These are phyloP conservation scores for Emydoidea blandingii DNA, from an alignment of 2,797 vertebrate genomes.

Conservation along the genomic window DNA sequence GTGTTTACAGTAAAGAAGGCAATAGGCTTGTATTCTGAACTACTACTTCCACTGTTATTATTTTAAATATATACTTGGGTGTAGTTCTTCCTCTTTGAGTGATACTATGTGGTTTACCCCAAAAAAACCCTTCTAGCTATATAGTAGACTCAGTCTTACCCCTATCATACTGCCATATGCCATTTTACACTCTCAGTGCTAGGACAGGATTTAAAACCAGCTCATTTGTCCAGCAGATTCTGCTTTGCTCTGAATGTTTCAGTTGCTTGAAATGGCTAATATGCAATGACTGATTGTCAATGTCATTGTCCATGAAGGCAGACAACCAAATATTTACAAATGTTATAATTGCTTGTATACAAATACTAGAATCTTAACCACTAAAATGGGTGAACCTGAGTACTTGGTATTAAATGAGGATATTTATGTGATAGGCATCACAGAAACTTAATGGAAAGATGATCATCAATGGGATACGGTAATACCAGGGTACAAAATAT, in stretches of 20 bases:
- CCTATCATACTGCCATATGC: not conserved
- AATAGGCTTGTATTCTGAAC: not conserved
- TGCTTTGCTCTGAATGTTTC: not conserved
- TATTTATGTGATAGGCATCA: not conserved
- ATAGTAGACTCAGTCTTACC: not conserved
- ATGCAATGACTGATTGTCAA: rapidly evolving
- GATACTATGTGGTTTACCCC: not conserved
- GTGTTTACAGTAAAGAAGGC: not conserved
- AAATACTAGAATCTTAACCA: not conserved
- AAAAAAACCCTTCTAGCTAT: not conserved
- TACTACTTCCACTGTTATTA: not conserved
- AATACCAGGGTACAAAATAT: too few relatives aligned
- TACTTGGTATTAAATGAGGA: not conserved
- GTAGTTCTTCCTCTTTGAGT: not conserved
- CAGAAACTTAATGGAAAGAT: not conserved
- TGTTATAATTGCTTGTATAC: not conserved
- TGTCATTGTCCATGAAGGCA: too few relatives aligned
- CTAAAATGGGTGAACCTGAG: not conserved
- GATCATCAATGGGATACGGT: too few relatives aligned
- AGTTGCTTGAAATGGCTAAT: not conserved
- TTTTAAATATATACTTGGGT: not conserved
- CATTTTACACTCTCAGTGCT: not conserved
- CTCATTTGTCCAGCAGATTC: rapidly evolving
- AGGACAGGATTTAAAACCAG: not conserved
- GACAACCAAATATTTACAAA: not conserved